A percentile compares a stretch with the other conserved stretches of the same genome.
Evolutionary conservation across 2,797 vertebrate genomes (phyloP).

Genomic region (Vipera latastei): DNA sequence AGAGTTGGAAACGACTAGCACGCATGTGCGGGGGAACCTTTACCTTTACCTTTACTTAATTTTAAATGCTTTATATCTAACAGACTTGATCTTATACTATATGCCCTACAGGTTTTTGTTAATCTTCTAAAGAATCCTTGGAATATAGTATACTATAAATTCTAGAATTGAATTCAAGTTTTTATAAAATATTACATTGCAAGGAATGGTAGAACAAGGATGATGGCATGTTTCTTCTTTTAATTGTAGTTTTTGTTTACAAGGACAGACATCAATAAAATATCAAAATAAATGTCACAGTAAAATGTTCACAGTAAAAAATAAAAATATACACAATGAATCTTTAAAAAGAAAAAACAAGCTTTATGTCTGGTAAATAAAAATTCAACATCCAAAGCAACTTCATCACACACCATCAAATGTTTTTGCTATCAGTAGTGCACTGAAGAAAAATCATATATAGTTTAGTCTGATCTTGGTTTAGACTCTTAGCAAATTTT

Average conservation of each 20-base stretch:
- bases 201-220: not conserved
- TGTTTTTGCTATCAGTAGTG: not conserved
- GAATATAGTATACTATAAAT: not conserved
- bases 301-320: not conserved
- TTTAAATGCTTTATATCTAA: not conserved
- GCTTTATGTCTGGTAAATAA: not conserved
- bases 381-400: not conserved
- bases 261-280: not conserved
- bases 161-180: not conserved
- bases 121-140: not conserved
- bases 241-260: not conserved
- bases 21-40: no score
- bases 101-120: not conserved
- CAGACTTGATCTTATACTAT: not conserved
- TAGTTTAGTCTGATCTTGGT: not conserved
- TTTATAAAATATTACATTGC: not conserved
- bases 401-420: not conserved
- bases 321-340: not conserved
- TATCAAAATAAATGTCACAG: not conserved
- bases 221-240: not conserved
- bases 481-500: not conserved
- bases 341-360: not conserved
- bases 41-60: no score
- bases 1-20: no score
- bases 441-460: not conserved